These are phyloP conservation scores for Meteorus colon DNA, from an alignment of 2,888 invertebrate species.

Conservation along the genomic window DNA sequence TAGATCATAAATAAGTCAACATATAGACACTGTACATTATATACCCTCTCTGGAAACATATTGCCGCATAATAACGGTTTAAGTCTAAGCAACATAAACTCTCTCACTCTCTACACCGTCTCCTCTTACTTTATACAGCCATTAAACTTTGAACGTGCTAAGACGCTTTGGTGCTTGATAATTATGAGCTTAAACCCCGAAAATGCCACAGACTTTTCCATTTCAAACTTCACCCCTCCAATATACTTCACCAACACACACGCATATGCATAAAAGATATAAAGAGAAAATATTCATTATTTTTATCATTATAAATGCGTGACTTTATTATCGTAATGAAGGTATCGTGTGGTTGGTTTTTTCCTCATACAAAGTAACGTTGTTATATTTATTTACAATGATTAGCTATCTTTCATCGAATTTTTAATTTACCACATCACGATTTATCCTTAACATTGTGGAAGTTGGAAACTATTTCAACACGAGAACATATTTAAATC, in stretches of 20 bases:
- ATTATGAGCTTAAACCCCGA: conserved; percentile 20
- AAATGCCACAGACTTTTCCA: conserved; percentile 12
- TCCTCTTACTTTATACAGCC: neutral
- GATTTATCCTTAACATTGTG: too few species aligned
- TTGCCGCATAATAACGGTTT: conserved; percentile 12
- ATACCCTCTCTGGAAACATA: conserved; percentile 28
- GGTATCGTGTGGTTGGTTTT: too few species aligned
- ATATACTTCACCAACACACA: neutral
- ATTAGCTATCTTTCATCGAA: too few species aligned
- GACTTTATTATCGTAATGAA: too few species aligned
- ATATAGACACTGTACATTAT: conserved; percentile 5
- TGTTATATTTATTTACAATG: too few species aligned
- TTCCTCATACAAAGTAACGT: too few species aligned
- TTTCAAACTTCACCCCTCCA: conserved; percentile 6
- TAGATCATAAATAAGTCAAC: conserved; percentile 25
- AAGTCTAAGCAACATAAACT: conserved; percentile 24
- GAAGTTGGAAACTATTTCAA: too few species aligned
- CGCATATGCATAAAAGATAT: neutral
- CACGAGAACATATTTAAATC: too few species aligned
- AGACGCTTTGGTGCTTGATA: conserved; percentile 23
- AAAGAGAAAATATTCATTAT: too few species aligned
- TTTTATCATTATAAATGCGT: too few species aligned
- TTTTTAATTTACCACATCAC: too few species aligned
- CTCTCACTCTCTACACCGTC: neutral
- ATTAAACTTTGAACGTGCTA: conserved; percentile 39